phyloP scores from a whole-genome alignment of 2,113 vertebrate genomes.

The Lates calcarifer region DNA sequence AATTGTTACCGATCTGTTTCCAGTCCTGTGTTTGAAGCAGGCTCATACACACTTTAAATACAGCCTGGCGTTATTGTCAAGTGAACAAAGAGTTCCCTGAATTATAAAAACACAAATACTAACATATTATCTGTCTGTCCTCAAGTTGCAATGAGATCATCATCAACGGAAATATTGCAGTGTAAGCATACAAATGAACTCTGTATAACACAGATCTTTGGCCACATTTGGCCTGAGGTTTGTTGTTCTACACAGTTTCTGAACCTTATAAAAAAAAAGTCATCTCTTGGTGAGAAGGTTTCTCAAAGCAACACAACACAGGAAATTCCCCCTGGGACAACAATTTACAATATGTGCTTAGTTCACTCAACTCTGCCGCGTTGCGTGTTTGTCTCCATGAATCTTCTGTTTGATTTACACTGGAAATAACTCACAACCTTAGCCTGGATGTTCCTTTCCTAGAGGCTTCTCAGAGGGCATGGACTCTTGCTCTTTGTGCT shows the following conservation, averaged over 20 bases:
- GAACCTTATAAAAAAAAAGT: not conserved
- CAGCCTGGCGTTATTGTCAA: not conserved
- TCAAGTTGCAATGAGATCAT: slow-evolving; percentile 4
- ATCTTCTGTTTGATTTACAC: slow-evolving; percentile 45
- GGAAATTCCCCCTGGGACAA: slow-evolving; percentile 13
- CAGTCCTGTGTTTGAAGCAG: slow-evolving; percentile 6
- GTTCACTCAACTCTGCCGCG: slow-evolving; percentile 36
- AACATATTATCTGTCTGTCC: not conserved
- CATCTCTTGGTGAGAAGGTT: not conserved
- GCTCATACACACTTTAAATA: not conserved
- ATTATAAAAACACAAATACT: not conserved
- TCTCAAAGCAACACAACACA: slow-evolving; percentile 19
- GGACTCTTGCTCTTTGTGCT: slow-evolving; percentile 63
- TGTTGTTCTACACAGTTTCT: slow-evolving; percentile 18
- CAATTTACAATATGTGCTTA: slow-evolving; percentile 28
- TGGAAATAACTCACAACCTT: slow-evolving; percentile 50
- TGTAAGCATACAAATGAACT: not conserved
- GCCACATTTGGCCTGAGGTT: not conserved
- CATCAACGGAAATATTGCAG: not conserved
- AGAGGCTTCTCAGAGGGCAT: slow-evolving; percentile 53
- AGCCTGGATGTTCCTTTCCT: slow-evolving; percentile 34
- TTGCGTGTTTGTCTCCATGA: slow-evolving; percentile 39
- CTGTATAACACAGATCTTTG: not conserved
- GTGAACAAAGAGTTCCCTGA: not conserved
- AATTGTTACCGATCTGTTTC: slow-evolving; percentile 51